Percentiles rank a stretch among this genome's conserved stretches.
Evolutionary conservation across 1,140 invertebrate species (phyloP).

Genomic region (Phthorimaea operculella): DNA sequence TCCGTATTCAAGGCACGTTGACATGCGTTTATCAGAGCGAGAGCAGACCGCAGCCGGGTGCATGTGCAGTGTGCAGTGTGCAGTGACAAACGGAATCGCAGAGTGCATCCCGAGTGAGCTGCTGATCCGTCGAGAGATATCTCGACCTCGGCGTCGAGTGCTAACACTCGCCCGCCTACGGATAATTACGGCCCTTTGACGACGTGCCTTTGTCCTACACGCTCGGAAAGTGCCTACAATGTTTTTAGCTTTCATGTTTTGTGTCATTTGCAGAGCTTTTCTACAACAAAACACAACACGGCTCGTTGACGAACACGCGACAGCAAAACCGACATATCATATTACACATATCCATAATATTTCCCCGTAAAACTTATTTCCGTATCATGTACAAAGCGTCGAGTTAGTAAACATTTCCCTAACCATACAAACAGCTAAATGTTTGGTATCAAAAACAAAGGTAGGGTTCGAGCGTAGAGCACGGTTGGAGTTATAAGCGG

Average conservation of each 20-base stretch:
- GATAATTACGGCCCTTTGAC: conserved; percentile 63
- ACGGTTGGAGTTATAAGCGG: conserved; percentile 17
- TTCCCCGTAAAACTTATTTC: conserved; percentile 4
- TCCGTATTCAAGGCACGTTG: conserved; percentile 54
- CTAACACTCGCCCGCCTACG: conserved; percentile 48
- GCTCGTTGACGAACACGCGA: not conserved
- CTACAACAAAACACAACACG: conserved; percentile 1
- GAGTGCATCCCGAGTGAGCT: conserved; percentile 59
- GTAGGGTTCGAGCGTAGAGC: conserved; percentile 5
- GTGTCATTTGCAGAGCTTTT: conserved; percentile 7
- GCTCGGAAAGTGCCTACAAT: conserved; percentile 30
- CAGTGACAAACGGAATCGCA: conserved; percentile 64
- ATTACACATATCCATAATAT: not conserved
- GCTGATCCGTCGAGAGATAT: conserved; percentile 63
- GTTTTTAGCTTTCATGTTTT: conserved; percentile 24
- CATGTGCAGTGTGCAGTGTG: conserved; percentile 13
- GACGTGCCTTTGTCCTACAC: conserved; percentile 38
- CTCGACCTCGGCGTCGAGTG: conserved; percentile 57
- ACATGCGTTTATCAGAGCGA: conserved; percentile 60
- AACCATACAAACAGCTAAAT: conserved; percentile 11
- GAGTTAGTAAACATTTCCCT: conserved; percentile 13
- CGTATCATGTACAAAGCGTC: conserved; percentile 7
- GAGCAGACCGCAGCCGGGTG: conserved; percentile 48
- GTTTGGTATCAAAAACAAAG: conserved; percentile 17
- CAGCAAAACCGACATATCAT: not conserved